Evolutionary conservation across 2,113 vertebrate species (phyloP), one percentile per base, ranked within the genome.

Genomic region (Trematomus loennbergii): DNA sequence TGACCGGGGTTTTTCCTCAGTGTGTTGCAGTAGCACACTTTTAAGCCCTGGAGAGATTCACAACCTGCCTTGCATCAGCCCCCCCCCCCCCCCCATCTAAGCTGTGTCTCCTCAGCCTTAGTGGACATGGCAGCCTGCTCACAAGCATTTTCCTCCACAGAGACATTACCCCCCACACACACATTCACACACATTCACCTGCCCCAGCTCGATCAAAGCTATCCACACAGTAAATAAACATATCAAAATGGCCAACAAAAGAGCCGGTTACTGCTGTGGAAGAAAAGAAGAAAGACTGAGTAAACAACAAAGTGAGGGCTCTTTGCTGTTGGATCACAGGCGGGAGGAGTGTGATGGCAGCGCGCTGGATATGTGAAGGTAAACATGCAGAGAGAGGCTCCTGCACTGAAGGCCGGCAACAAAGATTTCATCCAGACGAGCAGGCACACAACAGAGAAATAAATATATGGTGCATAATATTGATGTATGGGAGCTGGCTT

Each of bases 161-260:
- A 84, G 83, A 84, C 84, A 72, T 78, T 59, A 54, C 68, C 55
- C 71, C 20, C 18, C 40, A 12, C 71, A 50, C 69, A 61, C 59
- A 25, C 46, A 57, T 0, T 9, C 66, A 65, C 62, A 70, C 69
- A 68, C 68, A 16, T 20, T 49, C 46, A 17, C 18, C 20, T 59
- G 58, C 57, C 69, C 59, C 13, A 0, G 52, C 65, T 60, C 18
- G 9, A 93, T 94, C 92, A 94, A 92, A 92, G 90, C 65, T 69
- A 70, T 80, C 73, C 75, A 60, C 74, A 29, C 52, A 58, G 78
- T 87, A 91, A 94, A 94, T 92, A 94, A 91, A 94, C 89, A 92
- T 86, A 92, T 93, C 87, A 92, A 91, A 93, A 87, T 90, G 77
- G 67, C 82, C 83, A 79, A 90, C 84, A 90, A 89, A 89, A 88